Base-by-base conservation (phyloP, 2,888 invertebrate genomes). In the Cybosia mesomella region DNA sequence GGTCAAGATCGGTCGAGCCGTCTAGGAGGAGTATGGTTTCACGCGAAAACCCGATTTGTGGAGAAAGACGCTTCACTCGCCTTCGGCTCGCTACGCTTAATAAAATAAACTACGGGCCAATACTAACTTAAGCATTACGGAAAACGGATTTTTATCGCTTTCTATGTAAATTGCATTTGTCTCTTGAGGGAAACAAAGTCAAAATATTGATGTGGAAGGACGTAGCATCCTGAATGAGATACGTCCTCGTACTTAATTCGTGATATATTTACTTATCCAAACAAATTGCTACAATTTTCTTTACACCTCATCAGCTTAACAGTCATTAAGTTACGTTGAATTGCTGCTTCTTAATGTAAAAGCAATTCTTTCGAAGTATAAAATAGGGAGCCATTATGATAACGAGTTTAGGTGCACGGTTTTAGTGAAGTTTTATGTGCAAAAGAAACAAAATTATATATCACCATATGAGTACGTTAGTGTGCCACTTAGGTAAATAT, bases 111-210 rank as follows among this genome's bases (percentile, higher is more conserved):
- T 67, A 68, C 57, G 39, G 70, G 70, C 66, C 73, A 60, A 61
- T 43, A 24, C 68, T 71, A 59, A 54, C 61, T 43, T 66, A 55
- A 65, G 54, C 69, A 62, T 60, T 64, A 59, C 32, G 61, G 62
- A 64, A 71, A 67, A 55, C 69, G 59, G 66, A 53, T 70, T 73
- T 87, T 81, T 83, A 80, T 76, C 81, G 77, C 82, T 88, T 84
- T 86, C 81, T 76, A 89, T 89, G 87, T 87, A 89, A 88, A 89
- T 89, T 86, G 88, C 85, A 89, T 85, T 73, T 83, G 83, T 83
- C 86, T 85, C 85, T 70, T 65, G 87, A 85, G 85, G 75, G 75
- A 73, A 83, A 85, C 85, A 82, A 28, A 53, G 11, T 28, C 9
- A 82, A 66, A 69, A 65, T 61, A 74, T 71, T 77, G 81, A 71